Evolutionary conservation across 2,113 vertebrate genomes (phyloP).

Genomic region (Paedocypris sp.): DNA sequence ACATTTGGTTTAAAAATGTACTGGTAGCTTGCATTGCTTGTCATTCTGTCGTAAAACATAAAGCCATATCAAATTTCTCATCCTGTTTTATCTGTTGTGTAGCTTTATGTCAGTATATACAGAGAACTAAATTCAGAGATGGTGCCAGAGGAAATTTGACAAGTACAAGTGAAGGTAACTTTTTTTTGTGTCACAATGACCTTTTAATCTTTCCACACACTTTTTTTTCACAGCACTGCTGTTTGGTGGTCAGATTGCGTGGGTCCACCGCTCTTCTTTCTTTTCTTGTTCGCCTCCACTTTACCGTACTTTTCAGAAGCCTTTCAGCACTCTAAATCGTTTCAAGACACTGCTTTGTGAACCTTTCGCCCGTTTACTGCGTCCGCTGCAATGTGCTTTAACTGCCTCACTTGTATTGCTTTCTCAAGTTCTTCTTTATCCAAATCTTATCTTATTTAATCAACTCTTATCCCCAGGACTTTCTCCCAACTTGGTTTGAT

Average conservation of each 20-base stretch:
- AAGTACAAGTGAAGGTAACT: slow-evolving; percentile 89
- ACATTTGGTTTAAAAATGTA: no score
- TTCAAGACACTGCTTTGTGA: slow-evolving; percentile 55
- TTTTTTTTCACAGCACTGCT: slow-evolving; percentile 44
- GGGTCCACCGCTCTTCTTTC: slow-evolving; percentile 28
- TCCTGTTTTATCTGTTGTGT: slow-evolving; percentile 56
- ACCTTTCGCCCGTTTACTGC: slow-evolving; percentile 47
- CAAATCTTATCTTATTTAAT: slow-evolving; percentile 55
- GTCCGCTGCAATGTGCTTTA: slow-evolving; percentile 44
- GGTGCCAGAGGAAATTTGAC: slow-evolving; percentile 85
- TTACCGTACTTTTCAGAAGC: slow-evolving; percentile 36
- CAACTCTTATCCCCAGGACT: slow-evolving; percentile 26
- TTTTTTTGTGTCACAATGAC: slow-evolving; percentile 35
- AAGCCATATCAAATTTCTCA: slow-evolving; percentile 8
- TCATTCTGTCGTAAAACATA: no score
- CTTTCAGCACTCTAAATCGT: slow-evolving; percentile 49
- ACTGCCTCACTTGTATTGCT: slow-evolving; percentile 52
- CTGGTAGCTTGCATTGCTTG: no score
- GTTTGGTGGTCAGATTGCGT: slow-evolving; percentile 50
- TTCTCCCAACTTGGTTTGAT: slow-evolving; percentile 45
- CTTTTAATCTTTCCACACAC: slow-evolving; percentile 47
- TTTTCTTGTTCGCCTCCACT: not conserved
- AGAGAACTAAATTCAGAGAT: slow-evolving; percentile 96
- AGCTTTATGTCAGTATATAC: slow-evolving; percentile 99
- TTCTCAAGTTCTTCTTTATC: slow-evolving; percentile 43